These are phyloP conservation scores for Rhinichthys klamathensis DNA, from an alignment of 2,113 vertebrate species.

Conservation along the genomic window DNA sequence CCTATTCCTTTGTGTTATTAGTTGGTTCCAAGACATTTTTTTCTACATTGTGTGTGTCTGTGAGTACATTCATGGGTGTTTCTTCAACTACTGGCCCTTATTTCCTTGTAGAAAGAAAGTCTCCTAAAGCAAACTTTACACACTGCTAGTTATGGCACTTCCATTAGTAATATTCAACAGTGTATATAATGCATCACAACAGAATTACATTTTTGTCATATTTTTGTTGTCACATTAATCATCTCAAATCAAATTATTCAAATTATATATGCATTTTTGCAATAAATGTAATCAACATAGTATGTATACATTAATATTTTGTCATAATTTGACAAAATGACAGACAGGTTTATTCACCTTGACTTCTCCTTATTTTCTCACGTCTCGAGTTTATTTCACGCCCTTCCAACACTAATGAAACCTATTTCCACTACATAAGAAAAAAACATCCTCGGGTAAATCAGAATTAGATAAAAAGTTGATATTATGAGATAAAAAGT, in stretches of 20 bases:
- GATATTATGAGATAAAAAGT: not conserved
- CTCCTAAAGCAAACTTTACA: not conserved
- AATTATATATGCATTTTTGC: not conserved
- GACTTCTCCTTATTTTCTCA: not conserved
- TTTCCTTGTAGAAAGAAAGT: not conserved
- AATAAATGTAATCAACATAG: not conserved
- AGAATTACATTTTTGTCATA: no score
- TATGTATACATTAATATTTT: not conserved
- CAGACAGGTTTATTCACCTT: not conserved
- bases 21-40: constrained; percentile 24
- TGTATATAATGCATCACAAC: not conserved
- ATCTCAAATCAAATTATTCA: not conserved
- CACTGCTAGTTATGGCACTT: not conserved
- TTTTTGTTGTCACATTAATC: not conserved
- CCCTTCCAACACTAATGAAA: no score
- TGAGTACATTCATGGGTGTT: constrained; percentile 6
- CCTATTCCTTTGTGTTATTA: constrained; percentile 31
- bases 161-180: not conserved
- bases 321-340: not conserved
- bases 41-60: not conserved
- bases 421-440: no score
- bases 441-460: not conserved
- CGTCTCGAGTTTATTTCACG: not conserved
- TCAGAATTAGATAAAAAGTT: not conserved
- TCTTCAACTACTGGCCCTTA: not conserved